These are phyloP conservation scores for Troides oblongomaculatus DNA, from an alignment of 2,888 invertebrate species.

Conservation along the genomic window DNA sequence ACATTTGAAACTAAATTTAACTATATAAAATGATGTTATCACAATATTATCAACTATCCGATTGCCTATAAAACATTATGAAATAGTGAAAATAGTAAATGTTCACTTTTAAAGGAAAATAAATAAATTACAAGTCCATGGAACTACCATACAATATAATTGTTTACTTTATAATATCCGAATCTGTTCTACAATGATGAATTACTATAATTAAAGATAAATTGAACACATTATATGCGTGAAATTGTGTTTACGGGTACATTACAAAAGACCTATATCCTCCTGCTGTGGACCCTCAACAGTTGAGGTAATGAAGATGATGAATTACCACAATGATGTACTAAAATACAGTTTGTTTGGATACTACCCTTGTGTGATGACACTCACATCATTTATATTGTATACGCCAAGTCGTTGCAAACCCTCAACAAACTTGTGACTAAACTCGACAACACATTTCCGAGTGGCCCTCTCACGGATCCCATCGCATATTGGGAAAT, in stretches of 20 bases:
- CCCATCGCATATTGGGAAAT: constrained; percentile 85
- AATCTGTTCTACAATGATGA: not conserved
- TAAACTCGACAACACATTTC: constrained; percentile 86
- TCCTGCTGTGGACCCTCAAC: no score
- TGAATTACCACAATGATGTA: no score
- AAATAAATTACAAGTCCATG: not conserved
- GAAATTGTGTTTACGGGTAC: not conserved
- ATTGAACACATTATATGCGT: not conserved
- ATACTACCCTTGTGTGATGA: constrained; percentile 28
- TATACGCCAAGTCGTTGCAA: constrained; percentile 67
- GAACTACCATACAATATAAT: not conserved
- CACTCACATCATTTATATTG: constrained; percentile 57
- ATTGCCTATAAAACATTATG: not conserved
- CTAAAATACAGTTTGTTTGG: not conserved
- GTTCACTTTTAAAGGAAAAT: no score
- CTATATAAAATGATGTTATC: not conserved
- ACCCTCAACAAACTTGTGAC: constrained; percentile 80
- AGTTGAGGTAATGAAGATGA: no score
- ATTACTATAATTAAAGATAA: not conserved
- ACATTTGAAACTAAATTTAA: not conserved
- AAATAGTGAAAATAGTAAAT: not conserved
- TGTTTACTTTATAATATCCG: not conserved
- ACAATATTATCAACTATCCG: no score
- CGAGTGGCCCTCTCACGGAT: constrained; percentile 91
- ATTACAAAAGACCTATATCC: not conserved